Evolutionary conservation across 1,140 invertebrate genomes (phyloP).

Genomic region (Cataglyphis hispanica): DNA sequence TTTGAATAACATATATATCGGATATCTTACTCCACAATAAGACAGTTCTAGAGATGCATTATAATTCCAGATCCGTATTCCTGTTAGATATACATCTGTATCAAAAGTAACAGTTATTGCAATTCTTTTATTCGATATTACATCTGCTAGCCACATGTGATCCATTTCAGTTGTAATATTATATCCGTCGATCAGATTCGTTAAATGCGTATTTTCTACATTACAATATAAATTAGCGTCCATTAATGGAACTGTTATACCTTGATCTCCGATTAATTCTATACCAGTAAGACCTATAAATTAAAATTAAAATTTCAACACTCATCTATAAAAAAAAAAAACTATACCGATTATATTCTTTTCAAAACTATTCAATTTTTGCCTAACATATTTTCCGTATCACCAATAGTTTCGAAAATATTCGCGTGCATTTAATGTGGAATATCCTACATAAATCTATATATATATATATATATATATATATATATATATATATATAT

Average conservation of each 20-base stretch:
- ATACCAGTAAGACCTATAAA: conserved; percentile 86
- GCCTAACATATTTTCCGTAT: too few species aligned
- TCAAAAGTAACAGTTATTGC: conserved; percentile 87
- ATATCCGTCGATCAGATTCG: conserved; percentile 87
- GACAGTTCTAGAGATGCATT: conserved; percentile 91
- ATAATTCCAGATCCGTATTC: conserved; percentile 93
- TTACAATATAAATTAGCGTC: conserved; percentile 72
- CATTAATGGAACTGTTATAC: conserved; percentile 73
- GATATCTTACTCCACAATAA: conserved; percentile 90
- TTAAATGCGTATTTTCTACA: conserved; percentile 71
- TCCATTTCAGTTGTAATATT: conserved; percentile 88
- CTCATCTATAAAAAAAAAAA: not conserved
- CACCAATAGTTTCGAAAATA: too few species aligned
- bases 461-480: too few species aligned
- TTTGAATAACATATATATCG: conserved; percentile 73
- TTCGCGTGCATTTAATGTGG: too few species aligned
- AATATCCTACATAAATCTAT: too few species aligned
- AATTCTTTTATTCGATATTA: conserved; percentile 79
- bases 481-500: too few species aligned
- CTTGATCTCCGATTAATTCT: conserved; percentile 84
- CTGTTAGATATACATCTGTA: conserved; percentile 86
- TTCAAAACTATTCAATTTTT: too few species aligned
- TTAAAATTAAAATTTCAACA: not conserved
- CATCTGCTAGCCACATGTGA: conserved; percentile 89
- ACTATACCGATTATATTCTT: too few species aligned